Percentiles rank a stretch among this genome's conserved stretches.
Evolutionary conservation across 2,888 invertebrate species (phyloP).

Genomic region (Tachina lurida): DNA sequence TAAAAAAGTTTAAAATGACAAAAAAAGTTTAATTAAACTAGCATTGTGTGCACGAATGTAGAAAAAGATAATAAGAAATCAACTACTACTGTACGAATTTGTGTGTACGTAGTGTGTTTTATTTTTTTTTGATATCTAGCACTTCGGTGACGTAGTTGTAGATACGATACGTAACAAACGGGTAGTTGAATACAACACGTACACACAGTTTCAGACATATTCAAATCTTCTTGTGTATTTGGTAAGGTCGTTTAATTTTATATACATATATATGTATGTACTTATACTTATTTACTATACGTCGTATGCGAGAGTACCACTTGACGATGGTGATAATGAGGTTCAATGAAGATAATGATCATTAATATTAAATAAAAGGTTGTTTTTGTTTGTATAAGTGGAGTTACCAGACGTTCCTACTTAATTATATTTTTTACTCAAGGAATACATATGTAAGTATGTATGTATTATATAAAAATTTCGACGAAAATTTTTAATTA

Average conservation of each 20-base stretch:
- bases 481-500: too few relatives aligned
- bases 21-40: slow-evolving; percentile 30
- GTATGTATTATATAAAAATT: too few relatives aligned
- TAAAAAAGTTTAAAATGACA: slow-evolving; percentile 27
- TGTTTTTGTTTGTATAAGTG: slow-evolving; percentile 1
- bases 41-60: not conserved
- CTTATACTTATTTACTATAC: not conserved
- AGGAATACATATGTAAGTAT: too few relatives aligned
- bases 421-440: too few relatives aligned
- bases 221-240: slow-evolving; percentile 59
- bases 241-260: slow-evolving; percentile 68
- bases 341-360: slow-evolving; percentile 38
- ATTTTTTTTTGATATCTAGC: slow-evolving; percentile 28
- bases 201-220: slow-evolving; percentile 2
- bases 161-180: slow-evolving; percentile 64
- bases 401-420: slow-evolving; percentile 20
- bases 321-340: slow-evolving; percentile 40
- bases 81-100: slow-evolving; percentile 26
- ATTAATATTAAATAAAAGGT: slow-evolving; percentile 13
- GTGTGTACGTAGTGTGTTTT: not conserved
- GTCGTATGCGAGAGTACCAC: slow-evolving; percentile 23
- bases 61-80: slow-evolving; percentile 28
- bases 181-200: slow-evolving; percentile 46
- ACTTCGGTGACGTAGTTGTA: slow-evolving; percentile 54
- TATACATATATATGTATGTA: not conserved